Base-by-base conservation (phyloP, 2,113 vertebrate genomes). In the Hippocampus mohnikei region DNA sequence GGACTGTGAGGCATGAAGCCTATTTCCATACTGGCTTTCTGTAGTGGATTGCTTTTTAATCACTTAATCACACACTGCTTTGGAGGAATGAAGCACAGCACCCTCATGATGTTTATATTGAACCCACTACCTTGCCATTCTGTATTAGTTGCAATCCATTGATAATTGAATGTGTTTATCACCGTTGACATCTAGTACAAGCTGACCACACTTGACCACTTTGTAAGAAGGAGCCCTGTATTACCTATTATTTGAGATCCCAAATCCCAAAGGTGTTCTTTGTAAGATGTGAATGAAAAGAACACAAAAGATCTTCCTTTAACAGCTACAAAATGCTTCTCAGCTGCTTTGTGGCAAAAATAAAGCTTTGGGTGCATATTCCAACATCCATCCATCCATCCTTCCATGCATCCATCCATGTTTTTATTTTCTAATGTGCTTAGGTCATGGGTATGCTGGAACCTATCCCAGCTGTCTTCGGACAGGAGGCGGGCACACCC, bases 101-200 rank as follows among this genome's bases (percentile, higher is more conserved):
- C 33, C 62, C 52, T 88, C 72, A 66, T 77, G 61, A 60, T 58
- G 76, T 80, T 80, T 72, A 62, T 60, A 85, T 82, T 21, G 70
- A 87, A 50, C 80, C 33, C 5, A n/a, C 4, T 75, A 68, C 23
- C 12, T 73, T 77, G 77, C 27, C 70, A 40, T 44, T 37, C 37
- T 55, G 50, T 67, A 74, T 78, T 76, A 73, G 40, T 5, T 70
- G 70, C 66, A 61, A 69, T 70, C 75, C 79, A 67, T 56, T 27
- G 70, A 72, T 83, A 84, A 84, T 76, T 83, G 65, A 55, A 85
- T 65, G 52, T 69, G 77, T 74, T 50, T 73, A 62, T 84, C 75
- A 70, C 44, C 46, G 20, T 40, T 67, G n/a, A 58, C 68, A 56
- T 69, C 50, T 15, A 40, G 20, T 20, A 4, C 42, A 1, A 11